Evolutionary conservation across 2,797 vertebrate species (phyloP), one percentile per base, ranked within the genome.

Genomic region (Sphenodon punctatus): DNA sequence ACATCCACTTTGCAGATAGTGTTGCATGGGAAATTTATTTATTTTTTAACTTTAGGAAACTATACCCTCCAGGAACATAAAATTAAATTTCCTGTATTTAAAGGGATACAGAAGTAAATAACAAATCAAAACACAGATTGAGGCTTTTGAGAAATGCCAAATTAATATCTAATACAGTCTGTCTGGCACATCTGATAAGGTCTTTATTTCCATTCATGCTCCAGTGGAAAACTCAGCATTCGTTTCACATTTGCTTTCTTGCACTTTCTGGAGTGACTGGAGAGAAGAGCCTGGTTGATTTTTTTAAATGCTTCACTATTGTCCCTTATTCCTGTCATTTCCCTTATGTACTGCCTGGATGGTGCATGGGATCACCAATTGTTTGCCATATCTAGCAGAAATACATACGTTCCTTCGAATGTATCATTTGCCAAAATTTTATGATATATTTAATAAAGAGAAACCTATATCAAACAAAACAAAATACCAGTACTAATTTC

Each of bases 61-160:
- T 82, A 69, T 67, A 86, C 88, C 80, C 75, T 87, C 4, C 1
- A 83, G 85, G 86, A 79, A 66, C 60, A 70, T 63, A 87, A 91
- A 89, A 91, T 91, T 91, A 77, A 79, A 83, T 88, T 84, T 86
- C 70, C 70, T 77, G 30, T 87, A 70, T 81, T 86, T 87, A 92
- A 68, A 80, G 83, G 82, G 49, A 77, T 45, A 16, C 46, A 80
- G 60, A 76, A 85, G 78, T 56, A 84, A 86, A 78, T 84, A 87
- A 75, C 75, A 38, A 45, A 64, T 72, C 59, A 78, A 82, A 88
- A 89, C 67, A 88, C 76, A 90, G 91, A 85, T 85, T 88, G 78
- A 90, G 59, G 45, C 61, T 70, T 30, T 67, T 75, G 53, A 74
- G 69, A 67, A 78, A 80, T 70, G 81, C 55, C 77, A 55, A 23